Conservation (phyloP, 2,888 invertebrate genomes). For the Caradrina clavipalpis region DNA sequence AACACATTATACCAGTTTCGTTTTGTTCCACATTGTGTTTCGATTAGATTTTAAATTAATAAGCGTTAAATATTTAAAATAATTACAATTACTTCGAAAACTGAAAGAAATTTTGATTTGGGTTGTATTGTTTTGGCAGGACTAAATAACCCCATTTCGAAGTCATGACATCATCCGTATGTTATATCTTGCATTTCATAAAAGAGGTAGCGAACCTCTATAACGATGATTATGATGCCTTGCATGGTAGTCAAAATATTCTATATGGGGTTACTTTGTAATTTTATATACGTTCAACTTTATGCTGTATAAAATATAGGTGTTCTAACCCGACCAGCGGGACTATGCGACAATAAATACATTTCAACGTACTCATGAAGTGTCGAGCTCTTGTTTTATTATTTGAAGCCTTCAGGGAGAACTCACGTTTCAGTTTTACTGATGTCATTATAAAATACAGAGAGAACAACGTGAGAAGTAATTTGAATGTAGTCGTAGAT, state of each 20-base stretch:
- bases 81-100: neutral
- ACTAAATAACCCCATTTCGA: neutral
- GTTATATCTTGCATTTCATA: neutral
- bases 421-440: constrained; percentile 25
- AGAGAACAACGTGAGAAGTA: constrained; percentile 5
- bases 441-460: constrained; percentile 20
- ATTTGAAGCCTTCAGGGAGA: constrained; percentile 23
- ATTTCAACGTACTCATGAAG: constrained; percentile 38
- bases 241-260: neutral
- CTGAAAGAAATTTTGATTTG: neutral
- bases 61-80: neutral
- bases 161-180: neutral
- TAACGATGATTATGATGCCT: constrained; percentile 8
- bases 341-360: constrained; percentile 41
- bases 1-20: too few species aligned
- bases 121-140: neutral
- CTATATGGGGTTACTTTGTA: neutral
- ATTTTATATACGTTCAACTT: constrained; percentile 16
- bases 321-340: constrained; percentile 15
- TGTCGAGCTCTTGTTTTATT: constrained; percentile 50
- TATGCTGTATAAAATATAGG: constrained; percentile 25
- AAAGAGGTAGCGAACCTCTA: neutral
- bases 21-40: neutral
- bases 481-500: constrained; percentile 24
- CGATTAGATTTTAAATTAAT: neutral